Base-by-base conservation (phyloP, 2,113 vertebrate genomes). In the Gobio gobio region DNA sequence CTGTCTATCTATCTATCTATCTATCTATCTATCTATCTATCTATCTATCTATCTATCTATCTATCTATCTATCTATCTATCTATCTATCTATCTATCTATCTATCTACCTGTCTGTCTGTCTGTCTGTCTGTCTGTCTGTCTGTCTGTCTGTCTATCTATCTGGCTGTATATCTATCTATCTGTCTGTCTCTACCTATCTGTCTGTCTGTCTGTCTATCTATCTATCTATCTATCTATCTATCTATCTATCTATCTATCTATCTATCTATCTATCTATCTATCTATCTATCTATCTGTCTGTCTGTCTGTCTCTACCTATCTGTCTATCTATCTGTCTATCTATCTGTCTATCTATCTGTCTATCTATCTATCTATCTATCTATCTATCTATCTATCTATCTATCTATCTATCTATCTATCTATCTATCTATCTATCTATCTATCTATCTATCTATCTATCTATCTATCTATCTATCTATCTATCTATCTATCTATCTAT, bases 351-450 rank as follows among this genome's bases (percentile, higher is more conserved):
- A 6, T 59, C 20, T n/a, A 3, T 22, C 6, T 58, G 0, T 58
- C 6, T n/a, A 0, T 59, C 22, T 59, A 1, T 33, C n/a, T n/a
- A 1, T 59, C 9, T 10, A 0, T 12, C 10, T 24, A 0, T 7
- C 1, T 54, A 16, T 54, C 49, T 54, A 16, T 54, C 51, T 20
- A 14, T 54, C 4, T 54, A 4, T 54, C 56, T 63, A 1, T 63
- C 24, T 29, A 2, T 29, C 29, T 40, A 14, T 64, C 61, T 16
- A 0, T 64, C 24, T 29, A 2, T 33, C 63, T 64, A 13, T 18
- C 36, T 40, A 14, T 64, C 61, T 16, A 0, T 64, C 24, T 29
- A 2, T 33, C 63, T 64, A 13, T 13, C 36, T 40, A 13, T 59
- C 58, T 61, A 0, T 61, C 10, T 61, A 1, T 66, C 29, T 66